phyloP scores from a whole-genome alignment of 1,140 invertebrate genomes.

The Trypoxylus dichotomus region DNA sequence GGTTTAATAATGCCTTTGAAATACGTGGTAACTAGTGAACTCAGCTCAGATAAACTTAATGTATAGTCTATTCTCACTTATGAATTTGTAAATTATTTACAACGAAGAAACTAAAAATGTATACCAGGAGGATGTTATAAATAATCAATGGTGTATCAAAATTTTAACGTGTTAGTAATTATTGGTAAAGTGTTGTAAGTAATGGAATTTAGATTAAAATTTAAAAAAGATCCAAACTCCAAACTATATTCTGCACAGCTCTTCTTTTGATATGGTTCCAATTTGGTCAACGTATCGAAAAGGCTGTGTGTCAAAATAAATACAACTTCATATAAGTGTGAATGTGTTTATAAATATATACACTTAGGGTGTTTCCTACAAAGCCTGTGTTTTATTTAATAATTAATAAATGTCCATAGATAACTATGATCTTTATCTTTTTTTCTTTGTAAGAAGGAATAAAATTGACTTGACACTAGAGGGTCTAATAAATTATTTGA shows the following conservation, averaged over 20 bases:
- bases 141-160: conserved; percentile 37
- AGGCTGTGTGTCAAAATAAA: conserved; percentile 44
- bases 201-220: conserved; percentile 41
- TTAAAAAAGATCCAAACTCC: conserved; percentile 35
- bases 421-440: too few relatives aligned
- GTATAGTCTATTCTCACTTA: conserved; percentile 26
- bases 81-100: conserved; percentile 44
- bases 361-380: conserved; percentile 46
- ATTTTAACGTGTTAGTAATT: conserved; percentile 45
- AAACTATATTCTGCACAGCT: conserved; percentile 44
- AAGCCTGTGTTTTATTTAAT: conserved; percentile 17
- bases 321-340: conserved; percentile 49
- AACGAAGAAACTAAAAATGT: conserved; percentile 40
- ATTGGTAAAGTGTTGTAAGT: conserved; percentile 31
- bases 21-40: conserved; percentile 6
- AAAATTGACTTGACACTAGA: too few relatives aligned
- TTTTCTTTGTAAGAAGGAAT: too few relatives aligned
- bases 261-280: conserved; percentile 46
- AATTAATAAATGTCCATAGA: not conserved
- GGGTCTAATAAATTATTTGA: too few relatives aligned
- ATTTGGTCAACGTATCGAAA: conserved; percentile 46
- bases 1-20: conserved; percentile 10
- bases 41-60: conserved; percentile 20
- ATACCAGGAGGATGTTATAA: conserved; percentile 11
- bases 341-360: conserved; percentile 53